Conservation (phyloP, 1,140 invertebrate genomes). For the Coelopa frigida region DNA sequence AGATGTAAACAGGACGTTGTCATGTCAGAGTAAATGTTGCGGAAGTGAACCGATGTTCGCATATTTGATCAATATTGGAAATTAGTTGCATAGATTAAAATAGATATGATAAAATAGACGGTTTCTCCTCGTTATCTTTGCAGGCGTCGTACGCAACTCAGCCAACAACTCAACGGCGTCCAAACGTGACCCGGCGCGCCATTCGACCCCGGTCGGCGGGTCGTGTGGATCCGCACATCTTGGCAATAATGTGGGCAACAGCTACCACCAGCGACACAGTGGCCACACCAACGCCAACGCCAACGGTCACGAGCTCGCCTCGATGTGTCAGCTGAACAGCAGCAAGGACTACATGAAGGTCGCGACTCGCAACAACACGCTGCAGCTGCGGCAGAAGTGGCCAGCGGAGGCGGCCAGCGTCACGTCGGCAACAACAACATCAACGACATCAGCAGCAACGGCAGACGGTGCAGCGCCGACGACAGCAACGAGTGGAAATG, state of each 20-base stretch:
- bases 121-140: conserved; percentile 2
- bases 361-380: not conserved
- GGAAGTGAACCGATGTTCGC: not conserved
- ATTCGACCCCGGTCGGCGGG: conserved; percentile 11
- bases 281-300: not conserved
- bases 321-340: not conserved
- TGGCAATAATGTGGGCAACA: conserved; percentile 18
- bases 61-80: not conserved
- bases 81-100: not conserved
- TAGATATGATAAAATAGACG: not conserved
- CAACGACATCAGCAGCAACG: not conserved
- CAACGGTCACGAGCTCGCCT: conserved; percentile 6
- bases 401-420: not conserved
- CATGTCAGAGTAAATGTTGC: not conserved
- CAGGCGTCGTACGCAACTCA: conserved; percentile 14
- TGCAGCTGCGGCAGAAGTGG: conserved; percentile 2
- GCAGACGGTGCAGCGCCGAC: not conserved
- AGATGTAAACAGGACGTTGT: not conserved
- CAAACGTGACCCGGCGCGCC: conserved; percentile 9
- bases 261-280: conserved; percentile 15
- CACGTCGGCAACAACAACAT: not conserved
- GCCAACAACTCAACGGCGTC: conserved; percentile 5
- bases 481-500: not conserved
- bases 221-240: not conserved
- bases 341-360: not conserved